Conservation (phyloP, 2,888 invertebrate species). For the Bombylius major region DNA sequence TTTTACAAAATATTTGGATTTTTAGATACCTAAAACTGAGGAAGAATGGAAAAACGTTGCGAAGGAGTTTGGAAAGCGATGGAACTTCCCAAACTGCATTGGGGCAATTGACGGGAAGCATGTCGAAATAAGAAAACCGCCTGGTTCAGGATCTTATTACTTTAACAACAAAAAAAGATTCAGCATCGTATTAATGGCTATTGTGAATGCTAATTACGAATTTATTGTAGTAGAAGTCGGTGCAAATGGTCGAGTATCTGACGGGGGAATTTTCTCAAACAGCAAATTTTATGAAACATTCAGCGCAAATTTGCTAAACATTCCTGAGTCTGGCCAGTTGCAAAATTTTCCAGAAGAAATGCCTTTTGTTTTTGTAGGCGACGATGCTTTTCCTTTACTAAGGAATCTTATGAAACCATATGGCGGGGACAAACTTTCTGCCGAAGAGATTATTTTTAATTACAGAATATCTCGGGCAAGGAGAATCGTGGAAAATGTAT, state of each 20-base stretch:
- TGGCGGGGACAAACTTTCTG: not conserved
- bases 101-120: conserved; percentile 25
- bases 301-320: not conserved
- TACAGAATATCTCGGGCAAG: too few relatives aligned
- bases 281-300: too few relatives aligned
- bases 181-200: conserved; percentile 16
- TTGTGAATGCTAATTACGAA: too few relatives aligned
- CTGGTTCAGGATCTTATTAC: conserved; percentile 18
- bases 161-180: conserved; percentile 21
- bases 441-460: not conserved
- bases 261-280: too few relatives aligned
- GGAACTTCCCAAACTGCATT: conserved; percentile 21
- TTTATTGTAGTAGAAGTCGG: too few relatives aligned
- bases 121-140: conserved; percentile 20
- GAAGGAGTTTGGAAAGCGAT: conserved; percentile 20
- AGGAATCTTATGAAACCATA: conserved; percentile 2
- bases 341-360: conserved; percentile 1
- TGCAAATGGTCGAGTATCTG: too few relatives aligned
- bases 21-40: conserved; percentile 4
- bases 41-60: conserved; percentile 21
- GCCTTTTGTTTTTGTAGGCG: conserved; percentile 1
- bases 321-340: not conserved
- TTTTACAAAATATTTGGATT: not conserved
- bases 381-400: conserved; percentile 11
- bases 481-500: too few relatives aligned